Base-by-base conservation (phyloP, 2,888 invertebrate species). In the Danaus chrysippus region DNA sequence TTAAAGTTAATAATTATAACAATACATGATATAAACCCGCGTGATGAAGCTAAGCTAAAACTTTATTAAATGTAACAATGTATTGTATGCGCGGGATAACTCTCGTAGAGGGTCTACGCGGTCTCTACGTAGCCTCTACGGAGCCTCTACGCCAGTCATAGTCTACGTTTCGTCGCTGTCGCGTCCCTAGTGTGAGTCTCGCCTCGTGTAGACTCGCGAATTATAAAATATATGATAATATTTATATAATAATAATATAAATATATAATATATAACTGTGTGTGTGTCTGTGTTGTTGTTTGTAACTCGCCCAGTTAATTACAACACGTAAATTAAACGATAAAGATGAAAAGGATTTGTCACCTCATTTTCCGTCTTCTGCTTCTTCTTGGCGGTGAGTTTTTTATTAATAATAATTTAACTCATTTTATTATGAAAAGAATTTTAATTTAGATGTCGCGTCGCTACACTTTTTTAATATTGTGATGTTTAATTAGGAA, bases 311-410 rank as follows among this genome's bases (percentile, higher is more conserved):
- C 49, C 57, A 69, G 61, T 65, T 66, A 68, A 69, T 71, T 69
- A 70, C 72, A 73, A 76, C 74, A 72, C 70, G 62, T 61, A 72
- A 66, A 67, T 64, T 68, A 68, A 72, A 85, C 84, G 85, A 74
- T 82, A 77, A 83, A 83, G 80, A 87, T 88, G 86, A 84, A 79
- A 82, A 81, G 89, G 86, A 87, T 88, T 79, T 87, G 85, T 72
- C 84, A 84, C 71, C 82, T 88, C 70, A 80, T 88, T 70, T 86
- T 88, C 67, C 77, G 86, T 59, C 72, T 88, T 72, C 78, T 88
- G 77, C 88, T 88, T 69, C 75, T 88, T 62, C 83, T 89, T 67
- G 89, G 89, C 74, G 88, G 88, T 89, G 64, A 76, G 73, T 71
- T 63, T 59, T 34, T 34, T 34, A 6, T 65, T 61, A 17, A 17